These are phyloP conservation scores for Lota lota DNA, from an alignment of 2,113 vertebrate species.

Conservation along the genomic window DNA sequence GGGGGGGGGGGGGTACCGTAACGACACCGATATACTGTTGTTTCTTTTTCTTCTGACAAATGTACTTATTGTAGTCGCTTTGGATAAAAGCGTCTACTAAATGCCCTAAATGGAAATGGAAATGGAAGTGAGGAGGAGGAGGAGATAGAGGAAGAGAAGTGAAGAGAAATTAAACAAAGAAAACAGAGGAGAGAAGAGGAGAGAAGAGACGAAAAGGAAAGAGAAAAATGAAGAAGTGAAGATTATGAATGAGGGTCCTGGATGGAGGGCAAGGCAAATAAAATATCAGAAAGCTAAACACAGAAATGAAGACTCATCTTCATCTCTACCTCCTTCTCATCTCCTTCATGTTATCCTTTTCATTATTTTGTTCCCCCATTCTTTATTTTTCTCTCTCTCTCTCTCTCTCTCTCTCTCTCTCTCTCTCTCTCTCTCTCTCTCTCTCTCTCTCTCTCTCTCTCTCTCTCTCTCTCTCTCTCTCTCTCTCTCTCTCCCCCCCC, in stretches of 20 bases:
- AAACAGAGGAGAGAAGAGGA: not conserved
- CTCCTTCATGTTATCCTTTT: no score
- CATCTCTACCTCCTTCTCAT: no score
- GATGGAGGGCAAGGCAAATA: not conserved
- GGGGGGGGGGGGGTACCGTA: no score
- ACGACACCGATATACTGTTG: no score
- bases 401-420: not conserved
- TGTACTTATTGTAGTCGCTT: no score
- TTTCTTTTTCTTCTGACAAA: no score
- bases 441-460: not conserved
- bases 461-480: not conserved
- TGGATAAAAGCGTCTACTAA: no score
- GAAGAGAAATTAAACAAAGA: not conserved
- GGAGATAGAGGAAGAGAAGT: not conserved
- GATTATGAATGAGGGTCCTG: not conserved
- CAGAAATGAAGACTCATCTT: no score
- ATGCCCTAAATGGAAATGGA: no score
- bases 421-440: not conserved
- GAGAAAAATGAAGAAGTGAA: not conserved
- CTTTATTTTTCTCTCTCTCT: no score
- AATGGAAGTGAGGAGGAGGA: not conserved
- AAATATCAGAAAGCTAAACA: no score
- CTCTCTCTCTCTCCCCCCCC: not conserved
- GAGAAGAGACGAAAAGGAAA: not conserved
- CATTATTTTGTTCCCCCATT: no score